Evolutionary conservation across 2,797 vertebrate genomes (phyloP), one percentile per base, ranked within the genome.

Genomic region (Pteronotus mesoamericanus): DNA sequence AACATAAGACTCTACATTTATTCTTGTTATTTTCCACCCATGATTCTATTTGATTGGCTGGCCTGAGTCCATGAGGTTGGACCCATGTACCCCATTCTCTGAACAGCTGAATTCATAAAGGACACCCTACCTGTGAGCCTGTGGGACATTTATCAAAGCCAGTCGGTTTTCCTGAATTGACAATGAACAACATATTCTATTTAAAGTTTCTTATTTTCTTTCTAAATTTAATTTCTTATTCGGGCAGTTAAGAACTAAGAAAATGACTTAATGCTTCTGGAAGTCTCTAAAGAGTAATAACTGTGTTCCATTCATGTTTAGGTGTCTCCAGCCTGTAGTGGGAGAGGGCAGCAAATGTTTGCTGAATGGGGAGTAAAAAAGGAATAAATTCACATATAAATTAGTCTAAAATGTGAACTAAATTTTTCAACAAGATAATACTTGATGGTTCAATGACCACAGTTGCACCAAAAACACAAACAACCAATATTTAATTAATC

Each of bases 71-170:
- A 91, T 2, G 12, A 57, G 48, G 32, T 39, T 59, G 75, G 19
- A 74, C 51, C 80, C 1, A 0, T 64, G 93, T 86, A 55, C 69
- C 78, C 46, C 22, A 0, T 9, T 77, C 26, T 59, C 51, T 94
- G 10, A 95, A 86, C n/a, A 89, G 86, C 77, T 84, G 78, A 83
- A 94, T 96, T 96, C 90, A 94, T 75, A 92, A 92, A 91, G 29
- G 61, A 89, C 32, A 79, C n/a, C 39, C 29, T 42, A 34, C 10
- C 9, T 59, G n/a, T 44, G 74, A 96, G 86, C 39, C 44, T 34
- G 21, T 10, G 29, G 57, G 89, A 75, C 34, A 18, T 75, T 94
- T 87, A 68, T 64, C 37, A 72, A 89, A 87, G 71, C n/a, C 74
- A 39, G 29, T 75, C 44, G 0, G 16, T 26, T 94, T 92, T 94